Conservation (phyloP, 2,113 vertebrate genomes). For the Erinaceus europaeus region DNA sequence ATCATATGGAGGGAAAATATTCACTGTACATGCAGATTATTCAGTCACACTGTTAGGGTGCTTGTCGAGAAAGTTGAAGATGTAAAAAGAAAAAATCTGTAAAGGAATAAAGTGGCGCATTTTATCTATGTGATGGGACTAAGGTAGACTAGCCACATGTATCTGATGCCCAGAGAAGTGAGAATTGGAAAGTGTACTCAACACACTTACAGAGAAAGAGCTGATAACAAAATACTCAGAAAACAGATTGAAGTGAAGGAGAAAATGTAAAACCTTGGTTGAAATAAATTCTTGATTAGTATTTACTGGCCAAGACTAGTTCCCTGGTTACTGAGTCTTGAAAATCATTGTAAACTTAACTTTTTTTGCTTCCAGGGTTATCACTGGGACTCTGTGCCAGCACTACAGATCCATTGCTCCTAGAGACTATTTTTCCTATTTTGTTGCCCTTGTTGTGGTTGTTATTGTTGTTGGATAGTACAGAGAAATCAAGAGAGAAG, state of each 20-base stretch:
- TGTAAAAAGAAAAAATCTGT: not conserved
- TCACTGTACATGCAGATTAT: not conserved
- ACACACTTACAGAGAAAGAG: not conserved
- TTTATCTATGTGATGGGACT: not conserved
- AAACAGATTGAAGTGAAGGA: not conserved
- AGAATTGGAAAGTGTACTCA: conserved; percentile 1
- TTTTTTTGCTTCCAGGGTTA: too few species aligned
- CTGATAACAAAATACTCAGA: not conserved
- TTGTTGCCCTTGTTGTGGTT: too few species aligned
- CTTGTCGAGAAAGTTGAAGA: not conserved
- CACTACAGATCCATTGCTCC: too few species aligned
- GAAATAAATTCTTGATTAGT: not conserved
- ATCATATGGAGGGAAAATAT: not conserved
- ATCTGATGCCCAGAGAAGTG: not conserved
- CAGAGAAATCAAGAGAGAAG: too few species aligned
- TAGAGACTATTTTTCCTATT: too few species aligned
- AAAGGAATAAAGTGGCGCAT: not conserved
- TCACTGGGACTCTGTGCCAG: too few species aligned
- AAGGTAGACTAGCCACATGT: not conserved
- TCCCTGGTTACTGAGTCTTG: not conserved
- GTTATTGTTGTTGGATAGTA: too few species aligned
- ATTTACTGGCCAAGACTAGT: not conserved
- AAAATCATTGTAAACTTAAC: not conserved
- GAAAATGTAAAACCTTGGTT: not conserved
- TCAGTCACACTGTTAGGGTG: not conserved